Percentiles rank a stretch among this genome's conserved stretches.
Conservation (phyloP, 1,140 invertebrate genomes). For the Rhopalosiphum maidis region DNA sequence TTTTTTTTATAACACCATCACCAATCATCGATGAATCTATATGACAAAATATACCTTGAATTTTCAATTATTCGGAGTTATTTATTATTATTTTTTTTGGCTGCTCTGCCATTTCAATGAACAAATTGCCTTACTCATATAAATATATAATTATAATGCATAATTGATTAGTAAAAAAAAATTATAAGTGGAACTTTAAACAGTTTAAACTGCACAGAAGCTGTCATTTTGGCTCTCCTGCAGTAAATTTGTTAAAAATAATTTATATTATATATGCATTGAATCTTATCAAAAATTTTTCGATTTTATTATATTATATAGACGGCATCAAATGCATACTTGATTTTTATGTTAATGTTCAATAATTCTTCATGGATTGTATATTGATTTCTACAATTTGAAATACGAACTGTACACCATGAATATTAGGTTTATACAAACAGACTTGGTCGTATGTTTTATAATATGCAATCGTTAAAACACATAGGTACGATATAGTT, state of each 20-base stretch:
- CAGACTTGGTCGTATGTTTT: not conserved
- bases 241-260: not conserved
- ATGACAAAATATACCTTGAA: not conserved
- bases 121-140: not conserved
- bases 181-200: not conserved
- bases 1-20: not conserved
- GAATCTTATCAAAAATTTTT: not conserved
- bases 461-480: not conserved
- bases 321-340: not conserved
- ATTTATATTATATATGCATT: not conserved
- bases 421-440: not conserved
- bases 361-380: not conserved
- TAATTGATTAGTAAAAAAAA: not conserved
- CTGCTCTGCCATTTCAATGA: not conserved
- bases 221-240: not conserved
- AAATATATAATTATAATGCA: not conserved
- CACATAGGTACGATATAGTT: not conserved
- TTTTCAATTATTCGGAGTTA: not conserved
- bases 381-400: not conserved
- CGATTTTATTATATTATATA: not conserved
- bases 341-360: not conserved
- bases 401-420: not conserved
- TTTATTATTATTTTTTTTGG: not conserved
- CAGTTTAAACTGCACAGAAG: not conserved
- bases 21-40: not conserved